Conservation (phyloP, 2,797 vertebrate genomes). For the Sebastes flavidus region DNA sequence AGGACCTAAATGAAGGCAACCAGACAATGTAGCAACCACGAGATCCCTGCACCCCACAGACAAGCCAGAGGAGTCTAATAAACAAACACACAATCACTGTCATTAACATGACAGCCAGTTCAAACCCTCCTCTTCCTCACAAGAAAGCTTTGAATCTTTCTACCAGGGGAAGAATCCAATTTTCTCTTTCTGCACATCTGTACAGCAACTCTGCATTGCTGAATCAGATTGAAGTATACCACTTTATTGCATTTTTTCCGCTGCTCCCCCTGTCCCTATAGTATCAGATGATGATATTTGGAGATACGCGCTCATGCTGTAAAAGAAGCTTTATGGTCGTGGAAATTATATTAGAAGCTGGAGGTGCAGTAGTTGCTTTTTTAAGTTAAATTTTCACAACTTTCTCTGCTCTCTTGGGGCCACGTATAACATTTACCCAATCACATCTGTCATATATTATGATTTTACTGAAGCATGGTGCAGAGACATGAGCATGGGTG, state of each 20-base stretch:
- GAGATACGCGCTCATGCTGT: slow-evolving; percentile 45
- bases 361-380: slow-evolving; percentile 56
- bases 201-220: slow-evolving; percentile 49
- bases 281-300: slow-evolving; percentile 70
- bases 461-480: slow-evolving; percentile 6
- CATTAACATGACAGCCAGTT: slow-evolving; percentile 63
- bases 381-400: slow-evolving; percentile 45
- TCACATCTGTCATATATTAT: slow-evolving; percentile 51
- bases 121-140: slow-evolving; percentile 41
- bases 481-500: not conserved
- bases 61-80: slow-evolving; percentile 66
- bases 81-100: slow-evolving; percentile 71
- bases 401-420: slow-evolving; percentile 18
- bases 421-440: slow-evolving; percentile 55
- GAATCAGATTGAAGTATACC: slow-evolving; percentile 65
- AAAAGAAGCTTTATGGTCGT: slow-evolving; percentile 56
- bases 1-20: slow-evolving; percentile 72
- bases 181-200: slow-evolving; percentile 56
- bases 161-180: slow-evolving; percentile 61
- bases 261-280: slow-evolving; percentile 40
- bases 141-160: slow-evolving; percentile 32
- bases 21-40: slow-evolving; percentile 65
- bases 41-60: slow-evolving; percentile 63
- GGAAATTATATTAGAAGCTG: slow-evolving; percentile 58
- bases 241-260: slow-evolving; percentile 63